A percentile compares a stretch with the other conserved stretches of the same genome.
These are phyloP conservation scores for Porites rus DNA, from an alignment of 92 coral and sea anemone genomes.

Conservation along the genomic window DNA sequence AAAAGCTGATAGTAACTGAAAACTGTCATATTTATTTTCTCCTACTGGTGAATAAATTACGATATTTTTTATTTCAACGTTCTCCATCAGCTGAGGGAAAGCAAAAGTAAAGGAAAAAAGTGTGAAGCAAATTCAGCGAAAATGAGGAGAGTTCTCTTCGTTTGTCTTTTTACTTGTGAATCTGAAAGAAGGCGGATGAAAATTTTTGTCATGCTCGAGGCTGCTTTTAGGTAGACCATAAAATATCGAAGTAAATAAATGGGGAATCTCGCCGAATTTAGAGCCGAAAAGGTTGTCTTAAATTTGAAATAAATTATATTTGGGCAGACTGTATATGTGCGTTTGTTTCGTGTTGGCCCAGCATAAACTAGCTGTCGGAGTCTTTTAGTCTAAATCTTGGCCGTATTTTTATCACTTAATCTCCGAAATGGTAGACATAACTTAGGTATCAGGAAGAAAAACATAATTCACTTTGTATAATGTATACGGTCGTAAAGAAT, in stretches of 20 bases:
- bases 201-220: not conserved
- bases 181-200: not conserved
- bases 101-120: too few relatives aligned
- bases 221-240: slow-evolving; percentile 1
- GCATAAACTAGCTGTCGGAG: too few relatives aligned
- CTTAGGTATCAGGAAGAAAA: not conserved
- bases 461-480: not conserved
- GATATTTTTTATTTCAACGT: too few relatives aligned
- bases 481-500: not conserved
- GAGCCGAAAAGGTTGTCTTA: not conserved
- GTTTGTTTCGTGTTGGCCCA: too few relatives aligned
- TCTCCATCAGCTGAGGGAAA: too few relatives aligned
- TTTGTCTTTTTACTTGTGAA: not conserved
- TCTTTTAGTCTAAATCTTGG: too few relatives aligned
- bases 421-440: not conserved
- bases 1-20: too few relatives aligned
- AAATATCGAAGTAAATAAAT: not conserved
- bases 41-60: too few relatives aligned
- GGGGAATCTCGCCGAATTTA: not conserved
- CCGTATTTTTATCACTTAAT: too few relatives aligned
- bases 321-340: not conserved
- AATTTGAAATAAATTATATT: not conserved
- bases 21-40: too few relatives aligned
- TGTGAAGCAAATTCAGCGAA: too few relatives aligned
- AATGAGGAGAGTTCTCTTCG: not conserved